Evolutionary conservation across 2,888 invertebrate species (phyloP), one percentile per base, ranked within the genome.

Genomic region (Psococerastis gibbosa): DNA sequence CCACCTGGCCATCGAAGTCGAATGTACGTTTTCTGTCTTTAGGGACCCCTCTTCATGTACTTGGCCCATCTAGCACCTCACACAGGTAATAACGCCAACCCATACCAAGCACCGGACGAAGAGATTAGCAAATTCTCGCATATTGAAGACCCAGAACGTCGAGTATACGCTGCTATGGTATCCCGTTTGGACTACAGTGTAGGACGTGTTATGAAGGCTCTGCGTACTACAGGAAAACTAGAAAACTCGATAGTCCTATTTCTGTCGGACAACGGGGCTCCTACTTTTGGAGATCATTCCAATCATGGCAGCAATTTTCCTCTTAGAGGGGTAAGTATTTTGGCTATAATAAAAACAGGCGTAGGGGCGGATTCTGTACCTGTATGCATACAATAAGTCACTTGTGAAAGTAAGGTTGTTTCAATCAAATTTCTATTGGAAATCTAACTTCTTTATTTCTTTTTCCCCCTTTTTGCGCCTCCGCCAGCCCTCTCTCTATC

Each of bases 251-350:
- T 94, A 35, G 69, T 94, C 43, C 60, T 87, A 1, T 94, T 92
- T 57, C 72, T 80, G 51, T 79, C 87, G 9, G 94, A 92, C 57
- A 92, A 92, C 57, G 88, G 89, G 1, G 84, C 78, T 0, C 82
- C 83, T 41, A 76, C 83, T 1, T 64, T 69, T 45, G 87, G 84
- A 0, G 53, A 69, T 41, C 73, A 75, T 54, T 57, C 67, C 42
- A 91, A 87, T 60, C 71, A 71, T 41, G 83, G 75, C 8, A 81
- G 80, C 15, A 83, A 83, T 61, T 80, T 71, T 67, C 84, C 84
- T n/a, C 58, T 84, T 9, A 67, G 78, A 58, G 84, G 84, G 15
- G 81, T 78, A 61, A 63, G 64, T n/a, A n/a, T n/a, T n/a, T n/a
- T n/a, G n/a, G n/a, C n/a, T n/a, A n/a, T n/a, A n/a, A n/a, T n/a